Conservation (phyloP, 2,113 vertebrate genomes). For the Notarius lentiginosus region DNA sequence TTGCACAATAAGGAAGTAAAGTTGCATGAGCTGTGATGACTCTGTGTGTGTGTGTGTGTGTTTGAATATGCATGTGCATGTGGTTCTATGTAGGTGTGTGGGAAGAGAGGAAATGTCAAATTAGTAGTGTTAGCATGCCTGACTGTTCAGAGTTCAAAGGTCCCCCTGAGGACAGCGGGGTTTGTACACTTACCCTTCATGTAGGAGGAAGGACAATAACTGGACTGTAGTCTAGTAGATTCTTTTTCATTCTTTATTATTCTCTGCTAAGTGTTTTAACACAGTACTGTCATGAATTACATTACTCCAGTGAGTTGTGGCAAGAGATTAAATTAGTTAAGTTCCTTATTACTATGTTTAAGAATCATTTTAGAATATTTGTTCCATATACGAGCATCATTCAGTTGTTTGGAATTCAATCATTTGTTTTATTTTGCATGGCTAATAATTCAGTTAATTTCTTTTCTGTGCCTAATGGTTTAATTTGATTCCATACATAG, state of each 20-base stretch:
- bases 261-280: neutral
- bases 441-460: neutral
- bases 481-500: neutral
- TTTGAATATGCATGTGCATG: neutral
- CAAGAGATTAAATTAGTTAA: neutral
- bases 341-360: neutral
- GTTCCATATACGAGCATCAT: no score
- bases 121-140: conserved; percentile 14
- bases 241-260: neutral
- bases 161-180: conserved; percentile 18
- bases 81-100: conserved; percentile 1
- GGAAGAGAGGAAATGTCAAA: conserved; percentile 14
- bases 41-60: neutral
- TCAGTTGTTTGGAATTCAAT: no score
- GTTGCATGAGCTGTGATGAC: neutral
- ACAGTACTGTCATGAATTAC: neutral
- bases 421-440: neutral
- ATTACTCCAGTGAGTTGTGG: neutral
- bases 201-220: conserved; percentile 22
- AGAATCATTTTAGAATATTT: neutral
- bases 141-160: conserved; percentile 15
- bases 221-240: neutral
- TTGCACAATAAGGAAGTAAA: conserved; percentile 15
- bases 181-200: neutral
- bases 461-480: neutral